Evolutionary conservation across 2,113 vertebrate genomes (phyloP).

Genomic region (Ranitomeya variabilis): DNA sequence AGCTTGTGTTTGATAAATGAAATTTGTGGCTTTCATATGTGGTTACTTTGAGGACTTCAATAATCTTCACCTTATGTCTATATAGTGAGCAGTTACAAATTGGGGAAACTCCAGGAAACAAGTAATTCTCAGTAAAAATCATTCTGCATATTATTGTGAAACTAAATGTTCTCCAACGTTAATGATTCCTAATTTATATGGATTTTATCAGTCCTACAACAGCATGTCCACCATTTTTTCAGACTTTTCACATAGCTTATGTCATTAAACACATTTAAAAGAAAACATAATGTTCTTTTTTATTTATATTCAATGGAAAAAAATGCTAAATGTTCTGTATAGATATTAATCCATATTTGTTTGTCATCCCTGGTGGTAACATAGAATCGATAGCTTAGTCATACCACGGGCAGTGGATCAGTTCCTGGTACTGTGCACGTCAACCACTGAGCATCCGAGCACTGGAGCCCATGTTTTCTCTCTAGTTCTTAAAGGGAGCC

Average conservation of each 20-base stretch:
- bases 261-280: background rate
- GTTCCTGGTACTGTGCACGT: no score
- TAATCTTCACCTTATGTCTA: background rate
- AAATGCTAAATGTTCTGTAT: no score
- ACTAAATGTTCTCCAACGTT: background rate
- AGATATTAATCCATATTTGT: no score
- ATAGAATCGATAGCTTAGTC: no score
- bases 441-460: no score
- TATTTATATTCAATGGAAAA: background rate
- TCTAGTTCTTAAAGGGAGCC: no score
- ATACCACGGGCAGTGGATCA: no score
- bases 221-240: background rate
- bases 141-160: background rate
- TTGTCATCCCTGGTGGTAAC: no score
- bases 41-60: background rate
- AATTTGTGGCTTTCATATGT: background rate
- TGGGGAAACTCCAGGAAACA: background rate
- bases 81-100: background rate
- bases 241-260: background rate
- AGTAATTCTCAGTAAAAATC: background rate
- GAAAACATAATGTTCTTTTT: background rate
- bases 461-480: no score
- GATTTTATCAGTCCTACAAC: background rate
- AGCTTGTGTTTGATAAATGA: background rate
- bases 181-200: background rate